A percentile compares a stretch with the other conserved stretches of the same genome.
These are phyloP conservation scores for Drosophila melanosoma DNA, from an alignment of 2,888 invertebrate species.

Conservation along the genomic window DNA sequence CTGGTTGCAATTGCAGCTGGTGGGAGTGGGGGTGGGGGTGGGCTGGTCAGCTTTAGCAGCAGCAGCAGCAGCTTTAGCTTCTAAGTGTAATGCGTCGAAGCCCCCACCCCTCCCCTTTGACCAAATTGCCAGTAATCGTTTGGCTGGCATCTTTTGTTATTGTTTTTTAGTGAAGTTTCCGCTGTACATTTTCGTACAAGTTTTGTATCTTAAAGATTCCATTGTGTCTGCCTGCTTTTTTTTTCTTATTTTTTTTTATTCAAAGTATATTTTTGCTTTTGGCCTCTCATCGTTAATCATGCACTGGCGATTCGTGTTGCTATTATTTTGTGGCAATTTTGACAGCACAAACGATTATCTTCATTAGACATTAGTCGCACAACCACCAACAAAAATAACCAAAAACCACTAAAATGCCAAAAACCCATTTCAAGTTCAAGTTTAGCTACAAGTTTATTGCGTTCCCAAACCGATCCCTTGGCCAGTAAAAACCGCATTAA, in stretches of 20 bases:
- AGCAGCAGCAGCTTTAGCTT: slow-evolving; percentile 6
- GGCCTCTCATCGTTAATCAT: slow-evolving; percentile 77
- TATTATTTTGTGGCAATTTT: slow-evolving; percentile 70
- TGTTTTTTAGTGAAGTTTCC: slow-evolving; percentile 74
- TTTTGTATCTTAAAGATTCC: slow-evolving; percentile 66
- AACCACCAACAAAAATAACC: slow-evolving; percentile 12
- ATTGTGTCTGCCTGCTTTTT: slow-evolving; percentile 56
- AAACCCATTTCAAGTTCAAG: slow-evolving; percentile 70
- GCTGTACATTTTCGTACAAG: slow-evolving; percentile 47
- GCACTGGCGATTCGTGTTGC: slow-evolving; percentile 52
- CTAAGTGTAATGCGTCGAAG: slow-evolving; percentile 51
- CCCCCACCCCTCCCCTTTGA: slow-evolving; percentile 1
- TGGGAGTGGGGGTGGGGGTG: background rate
- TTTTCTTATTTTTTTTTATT: slow-evolving; percentile 11
- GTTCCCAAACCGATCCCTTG: slow-evolving; percentile 11
- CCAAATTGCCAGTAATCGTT: slow-evolving; percentile 79
- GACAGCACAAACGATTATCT: slow-evolving; percentile 75
- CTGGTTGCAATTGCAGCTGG: slow-evolving; percentile 48
- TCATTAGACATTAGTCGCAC: slow-evolving; percentile 53
- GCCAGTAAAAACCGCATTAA: slow-evolving; percentile 18
- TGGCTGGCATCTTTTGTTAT: slow-evolving; percentile 73
- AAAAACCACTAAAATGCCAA: slow-evolving; percentile 35
- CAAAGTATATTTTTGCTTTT: slow-evolving; percentile 14
- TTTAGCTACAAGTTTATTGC: slow-evolving; percentile 35
- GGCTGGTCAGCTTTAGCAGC: background rate